Percentiles rank a stretch among this genome's conserved stretches.
phyloP scores from a whole-genome alignment of 2,797 vertebrate genomes.

The Ctenosaura bakeri region DNA sequence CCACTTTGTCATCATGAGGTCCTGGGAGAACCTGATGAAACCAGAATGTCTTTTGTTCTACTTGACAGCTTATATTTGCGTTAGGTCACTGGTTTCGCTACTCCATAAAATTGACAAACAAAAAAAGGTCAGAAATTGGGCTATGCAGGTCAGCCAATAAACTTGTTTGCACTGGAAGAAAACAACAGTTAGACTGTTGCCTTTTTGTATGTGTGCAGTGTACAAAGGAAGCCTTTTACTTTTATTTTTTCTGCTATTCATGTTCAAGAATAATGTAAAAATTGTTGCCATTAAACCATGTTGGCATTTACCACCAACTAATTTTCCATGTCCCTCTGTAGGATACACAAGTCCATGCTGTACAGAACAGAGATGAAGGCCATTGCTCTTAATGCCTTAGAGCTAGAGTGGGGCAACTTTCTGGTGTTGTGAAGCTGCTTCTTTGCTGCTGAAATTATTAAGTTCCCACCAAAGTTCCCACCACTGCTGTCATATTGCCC shows the following conservation, averaged over 20 bases:
- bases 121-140: conserved; percentile 20
- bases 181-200: conserved; percentile 55
- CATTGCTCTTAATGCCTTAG: neutral
- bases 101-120: conserved; percentile 31
- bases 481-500: neutral
- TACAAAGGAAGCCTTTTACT: conserved; percentile 68
- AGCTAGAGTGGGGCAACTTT: neutral
- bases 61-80: conserved; percentile 58
- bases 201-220: conserved; percentile 61
- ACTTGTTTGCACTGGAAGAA: conserved; percentile 64
- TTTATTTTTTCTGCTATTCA: conserved; percentile 67
- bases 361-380: neutral
- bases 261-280: conserved; percentile 68
- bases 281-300: conserved; percentile 62
- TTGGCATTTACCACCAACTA: conserved; percentile 52
- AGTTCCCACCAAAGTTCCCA: neutral
- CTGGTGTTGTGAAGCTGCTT: neutral
- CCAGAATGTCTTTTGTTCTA: conserved; percentile 49
- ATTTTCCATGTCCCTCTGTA: neutral
- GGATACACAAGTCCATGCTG: neutral
- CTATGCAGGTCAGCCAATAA: conserved; percentile 34
- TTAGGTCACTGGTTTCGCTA: conserved; percentile 56
- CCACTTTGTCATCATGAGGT: conserved; percentile 68
- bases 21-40: conserved; percentile 44
- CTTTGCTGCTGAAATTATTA: neutral